phyloP scores from a whole-genome alignment of 2,797 vertebrate genomes.

The Phoxinus dragarum region DNA sequence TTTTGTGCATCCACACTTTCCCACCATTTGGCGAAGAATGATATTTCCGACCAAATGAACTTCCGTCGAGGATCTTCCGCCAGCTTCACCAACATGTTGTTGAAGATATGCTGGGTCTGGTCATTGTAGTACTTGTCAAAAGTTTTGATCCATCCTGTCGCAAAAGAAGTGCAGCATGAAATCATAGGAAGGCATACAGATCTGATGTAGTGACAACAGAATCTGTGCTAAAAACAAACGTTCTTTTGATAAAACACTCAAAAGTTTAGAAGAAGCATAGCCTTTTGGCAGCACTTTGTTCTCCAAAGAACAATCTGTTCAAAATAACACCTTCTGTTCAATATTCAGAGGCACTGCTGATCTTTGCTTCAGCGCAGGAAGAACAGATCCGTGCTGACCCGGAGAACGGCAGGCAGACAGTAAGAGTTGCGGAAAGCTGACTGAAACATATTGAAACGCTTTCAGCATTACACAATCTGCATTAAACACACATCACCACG shows the following conservation, averaged over 20 bases:
- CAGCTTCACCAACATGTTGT: constrained; percentile 96
- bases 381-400: constrained; percentile 33
- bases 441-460: constrained; percentile 26
- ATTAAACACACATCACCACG: neutral
- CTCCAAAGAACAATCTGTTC: constrained; percentile 7
- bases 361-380: constrained; percentile 38
- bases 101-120: constrained; percentile 97
- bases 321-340: constrained; percentile 33
- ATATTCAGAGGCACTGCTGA: constrained; percentile 23
- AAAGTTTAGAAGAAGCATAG: neutral
- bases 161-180: constrained; percentile 6
- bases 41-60: constrained; percentile 98
- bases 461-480: neutral
- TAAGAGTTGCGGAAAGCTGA: constrained; percentile 21
- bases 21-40: constrained; percentile 98
- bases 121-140: constrained; percentile 98
- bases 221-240: neutral
- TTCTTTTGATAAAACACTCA: constrained; percentile 3
- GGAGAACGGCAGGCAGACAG: constrained; percentile 6
- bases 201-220: neutral
- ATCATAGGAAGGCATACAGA: neutral
- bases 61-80: constrained; percentile 92
- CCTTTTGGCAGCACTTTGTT: constrained; percentile 9
- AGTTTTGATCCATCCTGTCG: constrained; percentile 96
- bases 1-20: constrained; percentile 89